Conservation (phyloP, 2,888 invertebrate species). For the Metalampra italica region DNA sequence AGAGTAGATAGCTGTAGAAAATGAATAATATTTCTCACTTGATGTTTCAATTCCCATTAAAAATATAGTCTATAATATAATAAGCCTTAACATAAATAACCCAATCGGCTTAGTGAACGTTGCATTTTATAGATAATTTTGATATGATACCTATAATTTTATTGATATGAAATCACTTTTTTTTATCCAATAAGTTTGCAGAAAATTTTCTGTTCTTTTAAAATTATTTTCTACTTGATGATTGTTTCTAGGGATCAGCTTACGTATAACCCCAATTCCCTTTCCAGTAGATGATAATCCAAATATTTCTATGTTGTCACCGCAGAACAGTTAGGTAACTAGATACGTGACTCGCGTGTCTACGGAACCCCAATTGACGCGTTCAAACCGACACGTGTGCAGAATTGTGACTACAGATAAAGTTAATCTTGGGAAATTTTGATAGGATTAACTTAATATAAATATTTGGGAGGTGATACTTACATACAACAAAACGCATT, state of each 20-base stretch:
- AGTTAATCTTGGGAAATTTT: conserved; percentile 17
- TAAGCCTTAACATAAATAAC: no score
- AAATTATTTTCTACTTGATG: no score
- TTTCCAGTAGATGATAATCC: conserved; percentile 33
- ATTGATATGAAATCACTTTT: no score
- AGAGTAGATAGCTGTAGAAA: not conserved
- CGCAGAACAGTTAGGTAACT: conserved; percentile 62
- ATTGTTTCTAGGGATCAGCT: not conserved
- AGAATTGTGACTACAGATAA: conserved; percentile 40
- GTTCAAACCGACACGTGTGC: conserved; percentile 51
- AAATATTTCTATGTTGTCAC: conserved; percentile 40
- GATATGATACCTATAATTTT: no score
- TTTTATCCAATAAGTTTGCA: no score
- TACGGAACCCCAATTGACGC: conserved; percentile 54
- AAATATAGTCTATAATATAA: no score
- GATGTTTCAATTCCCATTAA: no score
- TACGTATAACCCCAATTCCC: not conserved
- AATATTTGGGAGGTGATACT: not conserved
- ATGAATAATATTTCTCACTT: no score
- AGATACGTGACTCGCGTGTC: conserved; percentile 63
- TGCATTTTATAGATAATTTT: no score
- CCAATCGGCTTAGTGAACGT: no score
- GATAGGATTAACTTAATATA: conserved; percentile 1
- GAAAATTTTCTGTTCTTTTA: no score
- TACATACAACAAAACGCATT: not conserved